Base-by-base conservation (phyloP, 2,888 invertebrate species). In the Anthophora plumipes region DNA sequence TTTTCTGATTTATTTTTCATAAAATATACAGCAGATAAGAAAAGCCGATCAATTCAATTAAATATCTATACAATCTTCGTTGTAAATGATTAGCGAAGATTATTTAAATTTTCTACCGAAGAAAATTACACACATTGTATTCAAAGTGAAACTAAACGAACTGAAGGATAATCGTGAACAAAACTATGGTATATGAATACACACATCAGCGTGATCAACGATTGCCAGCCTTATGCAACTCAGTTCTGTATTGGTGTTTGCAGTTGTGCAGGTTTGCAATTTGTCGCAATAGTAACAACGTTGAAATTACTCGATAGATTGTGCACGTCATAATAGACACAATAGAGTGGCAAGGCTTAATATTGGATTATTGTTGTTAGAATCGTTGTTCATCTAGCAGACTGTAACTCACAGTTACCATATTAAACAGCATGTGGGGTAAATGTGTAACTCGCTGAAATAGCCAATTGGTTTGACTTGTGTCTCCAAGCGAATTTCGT, bases 301-400 rank as follows among this genome's bases (percentile, higher is more conserved):
- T 25, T 41, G 17, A 12, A 54, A 25, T 67, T 54, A 31, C 41
- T 41, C 55, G 20, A 57, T 57, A 57, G 43, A 48, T 48, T 22
- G 59, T 48, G 17, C 59, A 17, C 22, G 46, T 59, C 37, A 59
- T 69, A 59, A 69, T 22, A 14, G 22, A 14, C 25, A 59, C 69
- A 46, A 69, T 69, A 37, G 12, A 37, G 57, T 17, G 1, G 17
- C 31, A 0, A 22, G 37, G 37, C 20, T 59, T 69, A 69, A 69
- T 69, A 59, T 48, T 59, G 39, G 57, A 48, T 69, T 59, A 37
- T 69, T 59, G 59, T 46, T 48, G 59, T 48, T 69, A 48, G 46
- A 59, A 69, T 48, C 14, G 69, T 59, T 69, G 59, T 59, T 69
- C 37, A 59, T 37, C 48, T 22, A 48, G 11, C 69, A 14, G 37